Conservation (phyloP, 2,888 invertebrate species). For the Herminia tarsipennalis region DNA sequence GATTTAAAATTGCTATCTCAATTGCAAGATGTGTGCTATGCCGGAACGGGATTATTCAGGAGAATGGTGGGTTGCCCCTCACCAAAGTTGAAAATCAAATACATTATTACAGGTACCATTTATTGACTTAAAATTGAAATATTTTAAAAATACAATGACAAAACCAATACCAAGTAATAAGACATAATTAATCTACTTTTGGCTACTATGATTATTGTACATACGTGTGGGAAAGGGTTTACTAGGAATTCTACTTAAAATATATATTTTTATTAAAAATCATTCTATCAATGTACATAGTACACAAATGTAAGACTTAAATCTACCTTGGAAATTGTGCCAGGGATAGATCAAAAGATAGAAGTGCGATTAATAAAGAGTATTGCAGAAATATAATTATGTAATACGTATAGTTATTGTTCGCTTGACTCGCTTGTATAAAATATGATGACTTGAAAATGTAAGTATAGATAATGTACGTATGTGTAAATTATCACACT, state of each 20-base stretch:
- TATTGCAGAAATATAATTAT: too few species aligned
- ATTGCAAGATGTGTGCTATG: too few species aligned
- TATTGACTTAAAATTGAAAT: conserved; percentile 40
- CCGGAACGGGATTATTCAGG: too few species aligned
- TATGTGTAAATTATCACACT: too few species aligned
- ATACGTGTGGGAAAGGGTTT: conserved; percentile 24
- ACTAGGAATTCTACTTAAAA: conserved; percentile 28
- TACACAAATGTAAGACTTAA: conserved; percentile 54
- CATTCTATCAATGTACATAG: conserved; percentile 59
- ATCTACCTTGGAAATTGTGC: conserved; percentile 37
- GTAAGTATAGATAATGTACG: too few species aligned
- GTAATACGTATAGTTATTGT: too few species aligned
- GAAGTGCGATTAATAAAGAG: conserved; percentile 26
- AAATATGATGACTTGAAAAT: too few species aligned
- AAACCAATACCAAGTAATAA: conserved; percentile 13
- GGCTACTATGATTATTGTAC: conserved; percentile 6
- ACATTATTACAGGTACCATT: conserved; percentile 47
- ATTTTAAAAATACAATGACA: conserved; percentile 24
- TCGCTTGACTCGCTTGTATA: too few species aligned
- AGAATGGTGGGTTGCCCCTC: too few species aligned
- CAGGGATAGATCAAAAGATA: conserved; percentile 7
- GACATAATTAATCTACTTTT: conserved; percentile 9
- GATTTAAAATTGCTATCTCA: too few species aligned
- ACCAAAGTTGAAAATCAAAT: too few species aligned
- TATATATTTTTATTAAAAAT: conserved; percentile 33